Conservation (phyloP, 2,797 vertebrate species). For the Phaenicophaeus curvirostris region DNA sequence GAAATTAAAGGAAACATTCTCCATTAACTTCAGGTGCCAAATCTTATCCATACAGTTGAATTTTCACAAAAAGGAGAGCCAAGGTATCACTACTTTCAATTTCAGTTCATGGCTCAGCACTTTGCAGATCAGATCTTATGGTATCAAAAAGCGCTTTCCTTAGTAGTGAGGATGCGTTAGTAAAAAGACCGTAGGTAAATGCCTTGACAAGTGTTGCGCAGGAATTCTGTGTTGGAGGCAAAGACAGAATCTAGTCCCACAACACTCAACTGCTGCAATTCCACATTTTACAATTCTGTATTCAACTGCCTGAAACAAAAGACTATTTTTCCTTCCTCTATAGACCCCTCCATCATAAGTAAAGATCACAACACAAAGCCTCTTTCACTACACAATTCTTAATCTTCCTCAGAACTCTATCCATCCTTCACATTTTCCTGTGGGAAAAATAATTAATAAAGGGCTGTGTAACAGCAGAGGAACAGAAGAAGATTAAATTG, state of each 20-base stretch:
- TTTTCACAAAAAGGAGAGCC: neutral
- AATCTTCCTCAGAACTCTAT: conserved; percentile 58
- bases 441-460: conserved; percentile 66
- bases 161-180: neutral
- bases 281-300: conserved; percentile 45
- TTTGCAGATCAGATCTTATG: neutral
- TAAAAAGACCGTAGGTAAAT: neutral
- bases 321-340: conserved; percentile 55
- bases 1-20: neutral
- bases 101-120: neutral
- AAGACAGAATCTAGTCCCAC: conserved; percentile 27
- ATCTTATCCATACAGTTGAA: neutral
- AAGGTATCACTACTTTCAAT: neutral
- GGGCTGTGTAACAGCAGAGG: neutral
- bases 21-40: neutral
- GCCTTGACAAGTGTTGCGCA: neutral
- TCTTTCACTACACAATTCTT: conserved; percentile 45
- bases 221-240: conserved; percentile 37
- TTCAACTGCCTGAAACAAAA: conserved; percentile 64
- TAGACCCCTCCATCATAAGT: conserved; percentile 40
- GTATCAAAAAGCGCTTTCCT: neutral
- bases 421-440: conserved; percentile 59
- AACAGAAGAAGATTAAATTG: neutral
- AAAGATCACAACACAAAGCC: conserved; percentile 53
- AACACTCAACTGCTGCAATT: conserved; percentile 12